These are phyloP conservation scores for Hucho hucho DNA, from an alignment of 2,113 vertebrate genomes.

Conservation along the genomic window DNA sequence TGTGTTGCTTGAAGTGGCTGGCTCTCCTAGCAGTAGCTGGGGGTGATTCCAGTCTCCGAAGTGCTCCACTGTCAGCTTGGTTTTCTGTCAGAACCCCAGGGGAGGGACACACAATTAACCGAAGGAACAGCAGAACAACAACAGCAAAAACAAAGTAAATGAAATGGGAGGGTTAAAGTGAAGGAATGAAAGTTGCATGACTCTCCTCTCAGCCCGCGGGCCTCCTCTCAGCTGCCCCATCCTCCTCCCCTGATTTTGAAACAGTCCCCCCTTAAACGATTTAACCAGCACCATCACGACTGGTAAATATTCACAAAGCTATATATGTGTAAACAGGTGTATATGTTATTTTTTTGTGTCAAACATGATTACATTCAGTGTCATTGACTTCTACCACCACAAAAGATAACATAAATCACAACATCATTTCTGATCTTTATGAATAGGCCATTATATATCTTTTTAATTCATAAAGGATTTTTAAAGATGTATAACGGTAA, in stretches of 20 bases:
- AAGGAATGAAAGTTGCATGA: constrained; percentile 37
- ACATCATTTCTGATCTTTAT: background rate
- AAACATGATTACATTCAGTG: constrained; percentile 30
- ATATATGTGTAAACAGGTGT: constrained; percentile 53
- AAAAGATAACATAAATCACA: constrained; percentile 7
- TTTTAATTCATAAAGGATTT: background rate
- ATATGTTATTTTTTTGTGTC: constrained; percentile 43
- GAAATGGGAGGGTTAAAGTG: constrained; percentile 42
- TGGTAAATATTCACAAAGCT: constrained; percentile 50
- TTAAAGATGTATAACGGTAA: background rate
- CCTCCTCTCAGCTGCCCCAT: background rate
- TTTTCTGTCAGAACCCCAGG: background rate
- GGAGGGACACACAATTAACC: constrained; percentile 16
- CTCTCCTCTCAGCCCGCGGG: background rate
- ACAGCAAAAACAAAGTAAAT: background rate
- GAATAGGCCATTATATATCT: background rate
- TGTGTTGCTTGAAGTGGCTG: background rate
- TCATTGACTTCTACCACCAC: constrained; percentile 5
- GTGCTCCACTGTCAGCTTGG: no score
- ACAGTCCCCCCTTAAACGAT: constrained; percentile 28
- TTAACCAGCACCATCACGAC: constrained; percentile 39
- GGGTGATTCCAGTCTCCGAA: background rate
- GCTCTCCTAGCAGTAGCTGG: background rate
- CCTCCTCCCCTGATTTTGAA: background rate
- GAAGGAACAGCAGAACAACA: constrained; percentile 4